Evolutionary conservation across 64 coral and sea anemone genomes (phyloP).

Genomic region (Catalaphyllia jardinei): DNA sequence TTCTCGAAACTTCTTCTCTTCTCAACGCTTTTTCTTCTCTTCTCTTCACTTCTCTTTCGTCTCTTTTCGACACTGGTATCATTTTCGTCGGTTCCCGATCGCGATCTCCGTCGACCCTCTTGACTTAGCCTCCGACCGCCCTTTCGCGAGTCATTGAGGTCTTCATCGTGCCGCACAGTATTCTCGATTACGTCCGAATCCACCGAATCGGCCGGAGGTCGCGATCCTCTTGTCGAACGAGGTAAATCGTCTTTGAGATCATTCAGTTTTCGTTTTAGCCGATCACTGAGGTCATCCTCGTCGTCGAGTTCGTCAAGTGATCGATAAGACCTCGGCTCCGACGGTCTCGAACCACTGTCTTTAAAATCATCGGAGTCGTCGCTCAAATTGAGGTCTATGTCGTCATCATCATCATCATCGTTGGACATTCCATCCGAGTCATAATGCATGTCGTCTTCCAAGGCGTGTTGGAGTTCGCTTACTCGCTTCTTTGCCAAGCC

Average conservation of each 20-base stretch:
- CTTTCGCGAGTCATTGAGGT: slow-evolving; percentile 14
- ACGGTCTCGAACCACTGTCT: slow-evolving; percentile 55
- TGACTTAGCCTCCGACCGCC: background rate
- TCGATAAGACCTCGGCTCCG: slow-evolving; percentile 90
- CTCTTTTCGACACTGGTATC: slow-evolving; percentile 24
- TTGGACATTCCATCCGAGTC: slow-evolving; percentile 66
- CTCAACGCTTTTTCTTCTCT: slow-evolving; percentile 29
- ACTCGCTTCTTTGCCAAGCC: slow-evolving; percentile 88
- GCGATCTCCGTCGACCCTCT: background rate
- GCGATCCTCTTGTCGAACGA: background rate
- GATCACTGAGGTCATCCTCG: slow-evolving; percentile 65
- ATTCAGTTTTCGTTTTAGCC: slow-evolving; percentile 19
- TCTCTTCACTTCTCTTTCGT: slow-evolving; percentile 10
- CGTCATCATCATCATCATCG: slow-evolving; percentile 77
- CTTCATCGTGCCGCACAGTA: background rate
- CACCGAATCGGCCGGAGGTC: background rate
- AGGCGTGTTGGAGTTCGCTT: slow-evolving; percentile 82
- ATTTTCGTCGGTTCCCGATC: slow-evolving; percentile 24
- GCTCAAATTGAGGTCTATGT: slow-evolving; percentile 60
- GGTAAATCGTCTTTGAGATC: slow-evolving; percentile 39
- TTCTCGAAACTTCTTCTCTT: slow-evolving; percentile 44
- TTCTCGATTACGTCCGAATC: slow-evolving; percentile 25
- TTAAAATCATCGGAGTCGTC: slow-evolving; percentile 62
- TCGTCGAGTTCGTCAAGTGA: slow-evolving; percentile 93
- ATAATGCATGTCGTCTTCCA: slow-evolving; percentile 94